Percentiles rank a stretch among this genome's conserved stretches.
Evolutionary conservation across 2,113 vertebrate genomes (phyloP).

Genomic region (Plotosus lineatus): DNA sequence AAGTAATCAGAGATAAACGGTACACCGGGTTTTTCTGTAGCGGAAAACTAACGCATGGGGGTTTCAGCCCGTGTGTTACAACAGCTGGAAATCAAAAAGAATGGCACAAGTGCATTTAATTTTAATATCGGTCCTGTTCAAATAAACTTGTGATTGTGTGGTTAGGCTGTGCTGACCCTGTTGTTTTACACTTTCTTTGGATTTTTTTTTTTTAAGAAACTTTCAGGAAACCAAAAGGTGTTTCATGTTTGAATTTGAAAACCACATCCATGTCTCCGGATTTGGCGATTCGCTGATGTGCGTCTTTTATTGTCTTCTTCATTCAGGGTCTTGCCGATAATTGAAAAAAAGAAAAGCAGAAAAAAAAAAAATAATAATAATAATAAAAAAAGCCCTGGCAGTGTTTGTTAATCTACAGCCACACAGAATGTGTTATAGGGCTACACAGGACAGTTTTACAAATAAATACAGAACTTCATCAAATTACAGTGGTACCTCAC

Average conservation of each 20-base stretch:
- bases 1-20: constrained; percentile 34
- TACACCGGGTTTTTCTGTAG: neutral
- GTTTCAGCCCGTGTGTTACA: neutral
- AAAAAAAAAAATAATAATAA: neutral
- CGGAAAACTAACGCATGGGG: neutral
- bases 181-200: neutral
- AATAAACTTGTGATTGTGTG: neutral
- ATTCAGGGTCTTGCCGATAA: neutral
- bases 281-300: neutral
- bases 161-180: neutral
- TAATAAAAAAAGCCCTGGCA: no score
- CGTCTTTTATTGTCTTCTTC: neutral
- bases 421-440: no score
- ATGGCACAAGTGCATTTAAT: neutral
- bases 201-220: neutral
- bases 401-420: neutral
- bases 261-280: neutral
- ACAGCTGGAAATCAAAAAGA: neutral
- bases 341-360: neutral
- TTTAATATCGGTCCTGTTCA: neutral
- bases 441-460: neutral
- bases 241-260: neutral
- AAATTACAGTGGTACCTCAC: no score
- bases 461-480: neutral
- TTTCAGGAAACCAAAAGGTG: neutral